Percentiles rank a stretch among this genome's conserved stretches.
Conservation (phyloP, 2,888 invertebrate genomes). For the Apoderus coryli region DNA sequence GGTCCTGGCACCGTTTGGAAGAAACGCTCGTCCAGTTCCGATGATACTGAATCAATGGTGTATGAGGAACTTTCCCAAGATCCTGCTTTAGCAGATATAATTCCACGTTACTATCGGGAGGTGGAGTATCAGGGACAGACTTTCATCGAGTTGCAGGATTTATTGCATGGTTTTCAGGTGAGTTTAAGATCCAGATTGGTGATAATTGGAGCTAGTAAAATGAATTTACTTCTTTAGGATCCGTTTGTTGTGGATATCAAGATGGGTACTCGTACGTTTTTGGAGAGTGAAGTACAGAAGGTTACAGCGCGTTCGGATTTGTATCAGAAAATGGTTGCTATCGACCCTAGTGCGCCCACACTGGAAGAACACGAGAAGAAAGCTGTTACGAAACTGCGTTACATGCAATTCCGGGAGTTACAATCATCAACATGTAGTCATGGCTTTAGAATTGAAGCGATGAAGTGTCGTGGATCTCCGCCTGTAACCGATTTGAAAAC, state of each 20-base stretch:
- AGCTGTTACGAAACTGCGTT: conserved; percentile 89
- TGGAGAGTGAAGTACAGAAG: conserved; percentile 90
- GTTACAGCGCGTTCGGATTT: conserved; percentile 70
- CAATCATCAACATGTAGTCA: conserved; percentile 85
- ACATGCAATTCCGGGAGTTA: conserved; percentile 92
- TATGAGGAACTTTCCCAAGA: conserved; percentile 72
- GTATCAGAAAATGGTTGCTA: conserved; percentile 89
- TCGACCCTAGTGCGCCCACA: conserved; percentile 79
- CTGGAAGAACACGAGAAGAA: conserved; percentile 62
- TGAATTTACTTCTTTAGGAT: conserved; percentile 37
- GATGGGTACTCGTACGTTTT: conserved; percentile 90
- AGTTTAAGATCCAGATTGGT: conserved; percentile 10
- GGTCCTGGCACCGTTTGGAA: conserved; percentile 92
- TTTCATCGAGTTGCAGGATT: conserved; percentile 91
- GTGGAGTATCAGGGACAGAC: conserved; percentile 62
- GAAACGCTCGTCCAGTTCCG: conserved; percentile 54
- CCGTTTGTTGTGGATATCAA: conserved; percentile 96
- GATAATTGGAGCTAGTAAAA: neutral
- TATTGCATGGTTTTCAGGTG: conserved; percentile 69
- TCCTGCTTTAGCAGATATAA: conserved; percentile 51
- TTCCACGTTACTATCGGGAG: conserved; percentile 75
- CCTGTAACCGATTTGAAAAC: conserved; percentile 82
- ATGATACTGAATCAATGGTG: conserved; percentile 59
- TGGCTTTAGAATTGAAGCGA: conserved; percentile 92
- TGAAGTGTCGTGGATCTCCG: conserved; percentile 69